Evolutionary conservation across 2,888 invertebrate species (phyloP), one percentile per base, ranked within the genome.

Genomic region (Halictus quadricinctus): DNA sequence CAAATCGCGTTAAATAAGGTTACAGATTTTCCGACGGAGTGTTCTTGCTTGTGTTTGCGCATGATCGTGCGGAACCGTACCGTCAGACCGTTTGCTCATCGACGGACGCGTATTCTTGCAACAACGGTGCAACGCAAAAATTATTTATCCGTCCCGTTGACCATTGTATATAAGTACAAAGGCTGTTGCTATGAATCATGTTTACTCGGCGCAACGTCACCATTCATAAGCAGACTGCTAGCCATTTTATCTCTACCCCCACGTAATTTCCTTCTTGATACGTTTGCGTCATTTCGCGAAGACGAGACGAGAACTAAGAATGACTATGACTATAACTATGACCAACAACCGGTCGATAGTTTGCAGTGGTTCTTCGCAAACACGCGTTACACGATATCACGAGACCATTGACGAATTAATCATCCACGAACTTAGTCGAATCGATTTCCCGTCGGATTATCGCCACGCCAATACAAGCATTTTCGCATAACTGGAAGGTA

Each of bases 1-100:
- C 48, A 79, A 81, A 86, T 81, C 81, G 50, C 70, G 77, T 36
- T 60, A 50, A 85, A 79, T 76, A 81, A 80, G 25, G 48, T 64
- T 66, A 43, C 43, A 7, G 66, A 80, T 64, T 80, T 85, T 60
- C 13, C 50, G 29, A 36, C 48, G 29, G 25, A 36, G 60, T 18
- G n/a, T n/a, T 41, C 46, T n/a, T 43, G n/a, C 13, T n/a, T 3
- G 69, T 29, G n/a, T 12, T n/a, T 6, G 70, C 48, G 15, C 29
- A 43, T 8, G 41, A 54, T 29, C 10, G 8, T 13, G 18, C 70
- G 66, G 21, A 36, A 73, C 1, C 54, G 25, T 25, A 50, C 10
- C 64, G 72, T 25, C n/a, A 1, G 18, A 15, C 43, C 46, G 36
- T 29, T 60, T 25, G 13, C 25, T 54, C 60, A 25, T n/a, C 64